These are phyloP conservation scores for Brevimyrus niger DNA, from an alignment of 2,113 vertebrate genomes.

Conservation along the genomic window DNA sequence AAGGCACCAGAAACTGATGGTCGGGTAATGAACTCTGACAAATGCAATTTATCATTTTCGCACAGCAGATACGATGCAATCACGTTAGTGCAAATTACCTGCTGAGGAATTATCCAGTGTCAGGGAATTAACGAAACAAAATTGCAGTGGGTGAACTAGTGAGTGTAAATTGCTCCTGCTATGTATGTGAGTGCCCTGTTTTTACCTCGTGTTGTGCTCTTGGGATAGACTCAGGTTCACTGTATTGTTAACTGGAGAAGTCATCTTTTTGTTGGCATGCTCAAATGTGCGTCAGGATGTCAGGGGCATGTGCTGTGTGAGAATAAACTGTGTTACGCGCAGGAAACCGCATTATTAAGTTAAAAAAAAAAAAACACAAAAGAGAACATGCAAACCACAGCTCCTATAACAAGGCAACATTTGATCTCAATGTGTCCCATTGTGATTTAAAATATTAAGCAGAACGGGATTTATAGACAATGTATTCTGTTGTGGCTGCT, in stretches of 20 bases:
- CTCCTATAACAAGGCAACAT: neutral
- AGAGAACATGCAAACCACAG: neutral
- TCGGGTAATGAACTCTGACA: neutral
- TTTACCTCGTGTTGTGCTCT: neutral
- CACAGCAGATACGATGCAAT: neutral
- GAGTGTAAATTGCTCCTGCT: neutral
- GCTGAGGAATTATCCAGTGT: neutral
- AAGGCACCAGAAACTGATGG: neutral
- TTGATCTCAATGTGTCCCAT: neutral
- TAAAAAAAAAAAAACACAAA: neutral
- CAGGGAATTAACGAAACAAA: neutral
- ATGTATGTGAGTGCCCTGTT: neutral
- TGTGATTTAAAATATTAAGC: neutral
- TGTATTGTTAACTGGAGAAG: neutral
- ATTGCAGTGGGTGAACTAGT: neutral
- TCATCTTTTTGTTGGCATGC: neutral
- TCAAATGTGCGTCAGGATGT: neutral
- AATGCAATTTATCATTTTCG: slow-evolving; percentile 2
- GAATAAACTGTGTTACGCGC: neutral
- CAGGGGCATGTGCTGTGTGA: neutral
- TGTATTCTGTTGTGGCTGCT: neutral
- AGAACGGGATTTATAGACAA: neutral
- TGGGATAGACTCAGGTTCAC: neutral
- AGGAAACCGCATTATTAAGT: neutral
- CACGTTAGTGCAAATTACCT: slow-evolving; percentile 2